Evolutionary conservation across 2,797 vertebrate species (phyloP).

Genomic region (Gymnocypris eckloni): DNA sequence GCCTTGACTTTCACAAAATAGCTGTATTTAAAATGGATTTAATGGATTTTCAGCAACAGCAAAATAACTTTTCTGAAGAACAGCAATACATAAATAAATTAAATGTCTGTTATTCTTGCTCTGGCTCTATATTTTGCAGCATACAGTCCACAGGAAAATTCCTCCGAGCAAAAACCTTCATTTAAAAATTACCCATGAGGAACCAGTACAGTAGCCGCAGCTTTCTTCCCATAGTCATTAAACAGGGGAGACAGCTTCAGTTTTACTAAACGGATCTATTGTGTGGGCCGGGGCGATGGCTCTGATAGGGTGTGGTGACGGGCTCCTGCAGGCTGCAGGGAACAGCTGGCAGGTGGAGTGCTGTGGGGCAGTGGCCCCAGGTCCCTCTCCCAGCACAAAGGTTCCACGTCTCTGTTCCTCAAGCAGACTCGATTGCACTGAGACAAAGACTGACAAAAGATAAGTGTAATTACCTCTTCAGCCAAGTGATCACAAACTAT

Average conservation of each 20-base stretch:
- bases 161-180: neutral
- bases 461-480: slow-evolving; percentile 87
- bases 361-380: slow-evolving; percentile 72
- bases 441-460: slow-evolving; percentile 89
- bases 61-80: neutral
- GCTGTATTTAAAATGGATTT: neutral
- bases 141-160: neutral
- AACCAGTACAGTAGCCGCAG: slow-evolving; percentile 43
- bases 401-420: slow-evolving; percentile 80
- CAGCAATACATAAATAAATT: neutral
- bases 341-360: slow-evolving; percentile 87
- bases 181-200: slow-evolving; percentile 50
- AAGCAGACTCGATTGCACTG: slow-evolving; percentile 79
- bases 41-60: neutral
- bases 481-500: slow-evolving; percentile 83
- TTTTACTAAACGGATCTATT: slow-evolving; percentile 56
- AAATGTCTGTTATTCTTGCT: neutral
- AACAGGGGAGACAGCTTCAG: slow-evolving; percentile 24
- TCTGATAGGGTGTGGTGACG: slow-evolving; percentile 25
- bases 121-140: neutral
- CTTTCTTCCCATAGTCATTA: slow-evolving; percentile 41
- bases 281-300: slow-evolving; percentile 42
- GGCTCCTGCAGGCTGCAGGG: slow-evolving; percentile 67
- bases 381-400: slow-evolving; percentile 78
- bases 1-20: neutral